Base-by-base conservation (phyloP, 2,797 vertebrate genomes). In the Acropternis orthonyx region DNA sequence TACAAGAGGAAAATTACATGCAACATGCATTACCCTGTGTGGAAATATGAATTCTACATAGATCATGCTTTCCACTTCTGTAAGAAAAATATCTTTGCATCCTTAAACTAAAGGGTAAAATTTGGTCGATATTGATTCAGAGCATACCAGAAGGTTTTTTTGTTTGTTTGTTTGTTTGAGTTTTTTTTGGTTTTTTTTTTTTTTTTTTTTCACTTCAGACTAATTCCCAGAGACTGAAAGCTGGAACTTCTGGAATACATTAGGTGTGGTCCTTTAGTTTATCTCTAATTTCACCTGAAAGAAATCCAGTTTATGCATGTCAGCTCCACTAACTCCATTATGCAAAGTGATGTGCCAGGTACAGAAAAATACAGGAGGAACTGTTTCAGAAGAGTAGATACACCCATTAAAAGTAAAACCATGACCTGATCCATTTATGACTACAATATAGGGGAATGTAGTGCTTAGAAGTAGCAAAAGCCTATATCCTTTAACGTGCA, bases 291-390 rank as follows among this genome's bases (percentile, higher is more conserved):
- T 55, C 36, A 41, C 34, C 36, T 85, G 78, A 61, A 93, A 85
- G 56, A 82, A 77, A 80, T 56, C 17, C 41, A 28, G 36, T 58
- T 87, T 67, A 56, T 74, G 23, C 39, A 27, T 63, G 28, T 23
- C 56, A 77, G 49, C 15, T 80, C 72, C 30, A n/a, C 15, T 39
- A 69, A 56, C 21, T 80, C 26, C 34, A 65, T 62, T 12, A 14
- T 18, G 4, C 20, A 83, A 87, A 82, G 20, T 5, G 6, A 27
- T 26, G 19, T 0, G 0, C 24, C 12, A 12, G 23, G 34, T n/a
- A 32, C 14, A 7, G 73, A 34, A 52, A 82, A 66, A 36, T 34
- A 16, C 23, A 41, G 41, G 23, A 8, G 7, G 1, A 49, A n/a
- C 44, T 37, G 4, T 19, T 93, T 85, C 68, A 63, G 46, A 79